phyloP scores from a whole-genome alignment of 2,113 vertebrate species.

The Heterotis niloticus region DNA sequence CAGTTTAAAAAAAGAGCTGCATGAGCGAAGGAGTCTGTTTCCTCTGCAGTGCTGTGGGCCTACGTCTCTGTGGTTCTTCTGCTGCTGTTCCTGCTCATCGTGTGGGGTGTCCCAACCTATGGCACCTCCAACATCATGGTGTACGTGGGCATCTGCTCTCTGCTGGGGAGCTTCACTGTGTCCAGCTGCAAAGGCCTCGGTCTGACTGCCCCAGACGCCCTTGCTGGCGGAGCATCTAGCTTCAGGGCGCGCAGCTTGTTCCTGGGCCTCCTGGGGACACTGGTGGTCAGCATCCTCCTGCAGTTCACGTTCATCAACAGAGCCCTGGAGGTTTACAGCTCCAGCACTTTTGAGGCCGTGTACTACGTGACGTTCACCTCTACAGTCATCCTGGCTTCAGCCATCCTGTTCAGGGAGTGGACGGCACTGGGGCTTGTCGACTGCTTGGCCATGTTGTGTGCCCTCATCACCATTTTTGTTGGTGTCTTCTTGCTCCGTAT shows the following conservation, averaged over 20 bases:
- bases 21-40: not conserved
- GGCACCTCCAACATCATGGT: conserved; percentile 91
- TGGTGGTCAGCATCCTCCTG: conserved; percentile 81
- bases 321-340: conserved; percentile 85
- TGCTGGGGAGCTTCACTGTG: conserved; percentile 92
- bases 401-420: conserved; percentile 92
- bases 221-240: conserved; percentile 66
- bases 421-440: conserved; percentile 73
- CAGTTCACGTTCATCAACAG: conserved; percentile 96
- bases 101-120: conserved; percentile 79
- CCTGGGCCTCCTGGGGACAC: conserved; percentile 74
- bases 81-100: conserved; percentile 79
- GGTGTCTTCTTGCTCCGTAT: conserved; percentile 85
- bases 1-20: not conserved
- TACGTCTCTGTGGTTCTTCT: conserved; percentile 79
- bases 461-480: conserved; percentile 78
- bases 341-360: conserved; percentile 85
- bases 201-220: conserved; percentile 78
- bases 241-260: conserved; percentile 74
- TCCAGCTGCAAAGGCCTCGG: conserved; percentile 94
- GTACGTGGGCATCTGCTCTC: conserved; percentile 89
- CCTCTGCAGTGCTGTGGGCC: conserved; percentile 77
- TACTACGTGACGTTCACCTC: conserved; percentile 93
- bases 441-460: conserved; percentile 83
- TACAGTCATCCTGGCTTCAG: conserved; percentile 80